These are phyloP conservation scores for Dryococelus australis DNA, from an alignment of 2,888 invertebrate species.

Conservation along the genomic window DNA sequence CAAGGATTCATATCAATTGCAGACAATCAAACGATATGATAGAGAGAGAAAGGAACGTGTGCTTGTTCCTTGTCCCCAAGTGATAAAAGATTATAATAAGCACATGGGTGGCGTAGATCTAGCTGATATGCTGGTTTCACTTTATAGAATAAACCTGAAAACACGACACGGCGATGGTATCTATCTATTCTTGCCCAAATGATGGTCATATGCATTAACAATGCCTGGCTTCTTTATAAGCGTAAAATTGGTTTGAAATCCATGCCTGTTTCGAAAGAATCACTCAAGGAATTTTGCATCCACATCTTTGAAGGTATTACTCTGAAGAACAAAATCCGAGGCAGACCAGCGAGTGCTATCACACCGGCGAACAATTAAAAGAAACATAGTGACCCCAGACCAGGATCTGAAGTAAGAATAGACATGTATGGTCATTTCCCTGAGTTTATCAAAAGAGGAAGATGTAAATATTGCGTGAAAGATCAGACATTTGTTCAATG, in stretches of 20 bases:
- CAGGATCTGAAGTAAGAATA: not conserved
- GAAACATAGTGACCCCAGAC: not conserved
- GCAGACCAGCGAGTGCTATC: not conserved
- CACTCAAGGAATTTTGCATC: not conserved
- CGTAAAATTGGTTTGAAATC: not conserved
- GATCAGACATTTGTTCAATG: not conserved
- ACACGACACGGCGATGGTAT: not conserved
- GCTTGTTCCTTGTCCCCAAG: too few relatives aligned
- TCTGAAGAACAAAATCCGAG: not conserved
- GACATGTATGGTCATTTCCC: not conserved
- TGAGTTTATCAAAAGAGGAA: not conserved
- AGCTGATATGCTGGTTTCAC: too few relatives aligned
- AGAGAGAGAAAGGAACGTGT: too few relatives aligned
- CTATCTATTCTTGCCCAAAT: not conserved
- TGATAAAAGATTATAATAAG: too few relatives aligned
- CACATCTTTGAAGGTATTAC: not conserved
- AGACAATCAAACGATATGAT: too few relatives aligned
- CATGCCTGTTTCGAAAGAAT: not conserved
- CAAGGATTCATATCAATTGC: too few relatives aligned
- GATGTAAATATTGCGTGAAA: not conserved
- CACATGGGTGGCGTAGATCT: too few relatives aligned
- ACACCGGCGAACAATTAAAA: too few relatives aligned
- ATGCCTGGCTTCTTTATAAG: not conserved
- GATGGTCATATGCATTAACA: not conserved
- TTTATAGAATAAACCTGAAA: too few relatives aligned